Conservation (phyloP, 2,888 invertebrate species). For the Spodoptera exigua region DNA sequence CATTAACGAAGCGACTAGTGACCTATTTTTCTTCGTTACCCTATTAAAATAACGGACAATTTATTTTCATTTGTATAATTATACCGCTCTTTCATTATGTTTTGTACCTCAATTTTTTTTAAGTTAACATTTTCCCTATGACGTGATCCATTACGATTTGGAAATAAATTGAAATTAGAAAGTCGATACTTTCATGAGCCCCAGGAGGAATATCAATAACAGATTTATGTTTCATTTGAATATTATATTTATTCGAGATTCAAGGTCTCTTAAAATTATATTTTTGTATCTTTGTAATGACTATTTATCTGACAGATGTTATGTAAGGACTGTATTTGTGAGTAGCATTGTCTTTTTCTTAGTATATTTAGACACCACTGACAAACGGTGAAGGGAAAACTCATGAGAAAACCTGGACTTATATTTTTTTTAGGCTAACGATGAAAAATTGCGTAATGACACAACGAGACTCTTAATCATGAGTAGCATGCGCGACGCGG, state of each 20-base stretch:
- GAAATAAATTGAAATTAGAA: constrained; percentile 35
- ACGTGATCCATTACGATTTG: constrained; percentile 41
- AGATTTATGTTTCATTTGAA: constrained; percentile 43
- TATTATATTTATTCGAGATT: constrained; percentile 23
- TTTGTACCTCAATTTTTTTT: constrained; percentile 9
- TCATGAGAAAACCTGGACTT: no score
- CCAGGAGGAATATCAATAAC: constrained; percentile 41
- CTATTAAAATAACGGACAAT: constrained; percentile 41
- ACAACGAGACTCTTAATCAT: no score
- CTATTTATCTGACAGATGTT: no score
- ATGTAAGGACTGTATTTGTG: no score
- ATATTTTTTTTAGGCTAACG: no score
- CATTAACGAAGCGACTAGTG: constrained; percentile 26
- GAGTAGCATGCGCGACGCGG: no score
- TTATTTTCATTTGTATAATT: constrained; percentile 44
- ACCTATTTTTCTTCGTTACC: constrained; percentile 41
- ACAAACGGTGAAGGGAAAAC: no score
- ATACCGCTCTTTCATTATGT: constrained; percentile 13
- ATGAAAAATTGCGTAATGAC: no score
- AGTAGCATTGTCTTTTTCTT: no score
- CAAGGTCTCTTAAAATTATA: constrained; percentile 11
- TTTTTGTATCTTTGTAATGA: not conserved
- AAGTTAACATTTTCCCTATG: constrained; percentile 3
- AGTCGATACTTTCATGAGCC: constrained; percentile 26
- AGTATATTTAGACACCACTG: no score